Percentiles rank a stretch among this genome's conserved stretches.
Evolutionary conservation across 2,113 vertebrate genomes (phyloP).

Genomic region (Phalacrocorax aristotelis): DNA sequence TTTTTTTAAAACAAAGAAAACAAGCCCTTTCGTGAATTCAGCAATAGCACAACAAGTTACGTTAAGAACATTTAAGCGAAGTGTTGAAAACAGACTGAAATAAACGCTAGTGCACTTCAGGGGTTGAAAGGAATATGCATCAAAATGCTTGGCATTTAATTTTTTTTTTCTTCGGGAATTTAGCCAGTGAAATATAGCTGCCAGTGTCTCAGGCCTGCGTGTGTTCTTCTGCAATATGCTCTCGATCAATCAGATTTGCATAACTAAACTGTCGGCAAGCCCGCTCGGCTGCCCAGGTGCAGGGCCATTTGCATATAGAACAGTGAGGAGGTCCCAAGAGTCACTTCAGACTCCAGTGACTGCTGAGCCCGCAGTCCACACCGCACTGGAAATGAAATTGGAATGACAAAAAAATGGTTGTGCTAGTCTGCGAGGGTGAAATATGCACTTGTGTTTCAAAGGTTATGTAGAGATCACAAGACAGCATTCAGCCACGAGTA

Average conservation of each 20-base stretch:
- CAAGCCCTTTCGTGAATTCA: constrained; percentile 75
- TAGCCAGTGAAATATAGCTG: constrained; percentile 93
- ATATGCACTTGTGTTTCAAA: constrained; percentile 75
- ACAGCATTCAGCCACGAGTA: constrained; percentile 32
- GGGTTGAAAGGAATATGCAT: constrained; percentile 79
- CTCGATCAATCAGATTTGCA: constrained; percentile 99
- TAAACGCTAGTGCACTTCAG: constrained; percentile 67
- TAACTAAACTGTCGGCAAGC: constrained; percentile 99
- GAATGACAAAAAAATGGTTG: constrained; percentile 93
- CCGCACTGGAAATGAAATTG: constrained; percentile 95
- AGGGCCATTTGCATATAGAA: constrained; percentile 99
- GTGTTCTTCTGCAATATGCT: constrained; percentile 93
- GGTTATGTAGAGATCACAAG: constrained; percentile 78
- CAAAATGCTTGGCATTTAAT: constrained; percentile 82
- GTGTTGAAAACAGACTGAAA: constrained; percentile 71
- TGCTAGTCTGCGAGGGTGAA: constrained; percentile 79
- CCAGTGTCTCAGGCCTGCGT: constrained; percentile 82
- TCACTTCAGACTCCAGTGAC: constrained; percentile 98
- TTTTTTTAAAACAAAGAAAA: constrained; percentile 26
- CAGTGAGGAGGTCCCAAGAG: constrained; percentile 98
- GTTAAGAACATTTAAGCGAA: constrained; percentile 74
- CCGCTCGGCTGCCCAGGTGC: constrained; percentile 98
- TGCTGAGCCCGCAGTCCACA: constrained; percentile 96
- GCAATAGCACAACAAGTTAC: constrained; percentile 69
- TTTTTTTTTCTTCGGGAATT: constrained; percentile 82